Evolutionary conservation across 2,888 invertebrate species (phyloP).

Genomic region (Subacronicta megacephala): DNA sequence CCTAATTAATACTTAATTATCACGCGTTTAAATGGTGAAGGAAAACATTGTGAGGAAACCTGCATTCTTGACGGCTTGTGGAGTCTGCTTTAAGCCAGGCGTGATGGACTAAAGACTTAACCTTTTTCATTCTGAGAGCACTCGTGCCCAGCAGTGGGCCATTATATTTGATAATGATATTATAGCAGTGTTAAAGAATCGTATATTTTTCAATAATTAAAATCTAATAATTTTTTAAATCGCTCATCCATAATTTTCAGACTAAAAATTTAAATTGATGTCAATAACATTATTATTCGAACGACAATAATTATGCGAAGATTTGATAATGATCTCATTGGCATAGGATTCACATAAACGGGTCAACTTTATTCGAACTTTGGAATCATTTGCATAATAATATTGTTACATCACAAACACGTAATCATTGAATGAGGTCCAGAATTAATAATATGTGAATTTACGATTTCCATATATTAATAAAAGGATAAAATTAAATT

Average conservation of each 20-base stretch:
- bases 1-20: too few species aligned
- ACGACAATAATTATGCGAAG: conserved; percentile 18
- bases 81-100: too few species aligned
- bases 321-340: conserved; percentile 42
- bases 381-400: conserved; percentile 40
- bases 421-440: conserved; percentile 21
- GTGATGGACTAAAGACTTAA: too few species aligned
- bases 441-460: conserved; percentile 18
- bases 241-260: conserved; percentile 1
- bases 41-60: too few species aligned
- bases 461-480: conserved; percentile 15
- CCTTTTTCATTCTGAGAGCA: too few species aligned
- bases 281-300: conserved; percentile 15
- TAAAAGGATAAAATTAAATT: background rate
- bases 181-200: too few species aligned
- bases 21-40: too few species aligned
- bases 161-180: too few species aligned
- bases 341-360: conserved; percentile 40
- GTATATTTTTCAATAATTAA: too few species aligned
- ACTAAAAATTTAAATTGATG: conserved; percentile 2
- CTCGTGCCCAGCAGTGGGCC: too few species aligned
- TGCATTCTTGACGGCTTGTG: too few species aligned
- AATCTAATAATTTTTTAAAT: background rate
- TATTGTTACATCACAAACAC: conserved; percentile 32
- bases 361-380: conserved; percentile 32